Evolutionary conservation across 2,113 vertebrate species (phyloP).

Genomic region (Eonycteris spelaea): DNA sequence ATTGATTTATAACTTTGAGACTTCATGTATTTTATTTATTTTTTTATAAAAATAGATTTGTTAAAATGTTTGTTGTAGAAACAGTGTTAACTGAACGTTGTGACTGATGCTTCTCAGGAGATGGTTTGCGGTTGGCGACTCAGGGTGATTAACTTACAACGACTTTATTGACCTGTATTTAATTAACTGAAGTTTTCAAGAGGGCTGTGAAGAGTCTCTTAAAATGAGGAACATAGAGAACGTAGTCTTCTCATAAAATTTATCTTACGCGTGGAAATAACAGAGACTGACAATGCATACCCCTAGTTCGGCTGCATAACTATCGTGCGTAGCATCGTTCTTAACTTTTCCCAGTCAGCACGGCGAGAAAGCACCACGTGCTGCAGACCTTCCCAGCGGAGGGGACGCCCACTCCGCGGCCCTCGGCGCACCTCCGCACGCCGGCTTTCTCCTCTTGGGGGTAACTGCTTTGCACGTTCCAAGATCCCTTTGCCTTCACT

Average conservation of each 20-base stretch:
- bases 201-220: background rate
- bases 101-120: background rate
- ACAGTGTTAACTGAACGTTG: background rate
- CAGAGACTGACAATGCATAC: background rate
- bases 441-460: background rate
- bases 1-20: background rate
- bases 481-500: background rate
- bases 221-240: background rate
- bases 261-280: background rate
- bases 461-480: background rate
- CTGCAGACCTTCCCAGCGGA: fast-evolving
- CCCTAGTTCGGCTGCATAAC: background rate
- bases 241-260: background rate
- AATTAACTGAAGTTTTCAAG: background rate
- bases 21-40: background rate
- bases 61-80: background rate
- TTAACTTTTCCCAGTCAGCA: background rate
- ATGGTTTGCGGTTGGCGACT: background rate
- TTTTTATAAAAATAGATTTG: background rate
- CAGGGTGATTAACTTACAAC: background rate
- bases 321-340: too few species aligned
- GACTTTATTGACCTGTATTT: background rate
- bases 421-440: background rate
- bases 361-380: background rate
- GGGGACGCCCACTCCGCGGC: too few species aligned